Evolutionary conservation across 2,113 vertebrate species (phyloP), one percentile per base, ranked within the genome.

Genomic region (Platichthys stellatus): DNA sequence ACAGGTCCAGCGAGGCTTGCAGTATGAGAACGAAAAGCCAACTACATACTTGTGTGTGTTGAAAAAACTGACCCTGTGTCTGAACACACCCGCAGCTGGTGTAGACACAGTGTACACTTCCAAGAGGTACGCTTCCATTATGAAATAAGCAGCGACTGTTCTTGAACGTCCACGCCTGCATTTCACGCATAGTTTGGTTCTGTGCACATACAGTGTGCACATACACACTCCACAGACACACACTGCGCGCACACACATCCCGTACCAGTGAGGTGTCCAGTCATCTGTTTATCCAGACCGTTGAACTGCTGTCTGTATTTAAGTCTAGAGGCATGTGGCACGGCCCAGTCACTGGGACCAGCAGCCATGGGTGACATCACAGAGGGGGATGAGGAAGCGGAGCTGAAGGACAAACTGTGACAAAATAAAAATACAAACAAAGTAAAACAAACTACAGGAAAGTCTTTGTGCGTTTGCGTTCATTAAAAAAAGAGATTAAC

Each of bases 301-400:
- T 99, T 99, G 93, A 99, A 99, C 87, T 97, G 97, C 87, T 99
- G 98, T 70, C 97, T 96, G 89, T 99, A 98, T 90, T 98, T 98
- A 80, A 99, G 95, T 82, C 97, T 95, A 76, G 96, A 95, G 54
- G 96, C 92, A 78, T 98, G 97, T 74, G 98, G 97, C 87, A 99
- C 96, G 0, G 96, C 96, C 98, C 98, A 99, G 83, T 99, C 97
- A 43, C 91, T 93, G 58, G 93, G 92, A 9, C 13, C 85, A 59
- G 88, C 75, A 60, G 85, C 90, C 93, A 96, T 96, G 57, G 96
- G 95, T 78, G 96, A 97, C 84, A 94, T 87, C 89, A 96, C 81
- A 57, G 96, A 96, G 54, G 96, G 93, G 72, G 97, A 96, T 61
- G 96, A 97, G 76, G 96, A 96, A 87, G 95, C 94, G 63, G 96